A percentile compares a stretch with the other conserved stretches of the same genome.
Conservation (phyloP, 2,113 vertebrate species). For the Mus pahari region DNA sequence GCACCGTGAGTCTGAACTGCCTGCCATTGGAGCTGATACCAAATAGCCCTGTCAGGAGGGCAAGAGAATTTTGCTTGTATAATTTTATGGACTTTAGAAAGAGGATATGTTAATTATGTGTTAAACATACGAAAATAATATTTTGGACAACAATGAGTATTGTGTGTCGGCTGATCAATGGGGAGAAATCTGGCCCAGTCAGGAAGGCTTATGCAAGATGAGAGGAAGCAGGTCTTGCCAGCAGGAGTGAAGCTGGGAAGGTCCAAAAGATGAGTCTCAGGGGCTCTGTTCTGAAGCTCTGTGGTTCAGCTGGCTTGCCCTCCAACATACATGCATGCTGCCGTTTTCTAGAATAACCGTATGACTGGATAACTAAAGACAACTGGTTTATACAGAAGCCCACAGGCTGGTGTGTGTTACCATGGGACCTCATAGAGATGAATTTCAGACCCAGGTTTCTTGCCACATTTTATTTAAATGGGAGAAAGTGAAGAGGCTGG, state of each 20-base stretch:
- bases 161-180: background rate
- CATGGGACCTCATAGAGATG: background rate
- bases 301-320: background rate
- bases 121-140: background rate
- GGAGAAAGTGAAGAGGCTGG: background rate
- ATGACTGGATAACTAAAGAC: background rate
- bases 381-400: background rate
- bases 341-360: background rate
- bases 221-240: background rate
- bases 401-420: background rate
- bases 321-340: background rate
- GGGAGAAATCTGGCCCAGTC: background rate
- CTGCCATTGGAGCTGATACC: background rate
- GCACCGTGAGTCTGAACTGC: rapidly evolving
- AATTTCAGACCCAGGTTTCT: background rate
- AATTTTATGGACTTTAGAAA: background rate
- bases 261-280: background rate
- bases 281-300: background rate
- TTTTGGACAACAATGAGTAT: slow-evolving; percentile 36
- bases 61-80: background rate
- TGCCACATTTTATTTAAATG: background rate
- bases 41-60: background rate
- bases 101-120: background rate
- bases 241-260: background rate
- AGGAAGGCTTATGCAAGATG: background rate